Evolutionary conservation across 2,113 vertebrate species (phyloP), one percentile per base, ranked within the genome.

Genomic region (Varanus salvator): DNA sequence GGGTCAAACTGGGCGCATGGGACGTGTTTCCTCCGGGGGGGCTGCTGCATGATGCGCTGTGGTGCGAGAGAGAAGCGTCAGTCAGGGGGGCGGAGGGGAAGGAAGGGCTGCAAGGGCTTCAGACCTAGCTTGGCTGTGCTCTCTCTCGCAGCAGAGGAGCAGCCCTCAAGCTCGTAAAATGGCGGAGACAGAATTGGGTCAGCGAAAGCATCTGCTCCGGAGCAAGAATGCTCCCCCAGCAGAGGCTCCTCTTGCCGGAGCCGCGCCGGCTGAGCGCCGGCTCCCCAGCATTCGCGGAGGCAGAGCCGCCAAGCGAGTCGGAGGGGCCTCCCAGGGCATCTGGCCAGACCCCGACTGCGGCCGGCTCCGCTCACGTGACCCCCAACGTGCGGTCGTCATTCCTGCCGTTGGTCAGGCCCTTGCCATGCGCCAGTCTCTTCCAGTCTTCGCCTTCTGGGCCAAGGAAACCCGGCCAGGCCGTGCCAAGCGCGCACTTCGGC

Each of bases 161-260:
- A 80, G 75, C 5, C 1, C 21, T 17, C 52, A 2, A 0, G 0
- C 1, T 29, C 8, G 21, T 29, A 1, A 27, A 44, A 1, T 0
- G 21, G 80, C 14, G 69, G 3, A 34, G 84, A n/a, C 92, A 92
- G 93, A 60, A 72, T 2, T 85, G 77, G 93, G 50, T 8, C 89
- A 75, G 80, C 14, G 72, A 0, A 12, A 25, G 84, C 9, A 23
- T 84, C 17, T 66, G 27, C 31, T 29, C 0, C 7, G 0, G 1
- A 34, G 85, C 23, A 0, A n/a, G 80, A 21, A 60, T 57, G 0
- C 48, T 29, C 54, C 85, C 44, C 84, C 52, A 23, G 0, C 87
- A 14, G 69, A 8, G 12, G 1, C 0, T 4, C 6, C 9, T 92
- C 69, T 0, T 0, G 19, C 6, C 48, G 14, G 64, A 38, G n/a